phyloP scores from a whole-genome alignment of 2,888 invertebrate species.

The Sesamia inferens region DNA sequence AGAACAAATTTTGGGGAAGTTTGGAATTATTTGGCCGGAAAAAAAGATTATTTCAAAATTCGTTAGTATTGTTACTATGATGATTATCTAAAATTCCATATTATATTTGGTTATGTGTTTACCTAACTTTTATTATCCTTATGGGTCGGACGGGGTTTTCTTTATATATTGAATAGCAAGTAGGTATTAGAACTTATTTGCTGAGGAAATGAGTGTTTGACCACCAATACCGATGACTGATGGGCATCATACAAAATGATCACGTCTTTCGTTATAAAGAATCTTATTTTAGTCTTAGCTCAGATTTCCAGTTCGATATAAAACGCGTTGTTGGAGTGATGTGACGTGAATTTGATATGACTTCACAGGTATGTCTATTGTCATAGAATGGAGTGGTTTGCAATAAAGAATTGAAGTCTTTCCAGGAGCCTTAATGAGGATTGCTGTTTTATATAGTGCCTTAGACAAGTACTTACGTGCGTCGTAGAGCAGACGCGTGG shows the following conservation, averaged over 20 bases:
- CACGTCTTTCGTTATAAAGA: slow-evolving; percentile 14
- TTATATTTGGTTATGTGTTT: too few species aligned
- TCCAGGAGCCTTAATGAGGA: slow-evolving; percentile 4
- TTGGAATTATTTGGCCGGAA: too few species aligned
- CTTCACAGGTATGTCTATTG: too few species aligned
- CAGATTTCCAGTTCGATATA: slow-evolving; percentile 27
- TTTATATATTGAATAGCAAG: background rate
- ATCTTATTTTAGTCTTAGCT: slow-evolving; percentile 3
- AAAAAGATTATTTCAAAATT: too few species aligned
- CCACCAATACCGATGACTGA: background rate
- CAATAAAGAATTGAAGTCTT: background rate
- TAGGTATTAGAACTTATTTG: background rate
- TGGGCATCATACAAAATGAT: slow-evolving; percentile 1
- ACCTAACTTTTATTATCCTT: too few species aligned
- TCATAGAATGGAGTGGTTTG: too few species aligned
- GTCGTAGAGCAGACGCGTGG: background rate
- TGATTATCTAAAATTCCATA: too few species aligned
- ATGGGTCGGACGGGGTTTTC: too few species aligned
- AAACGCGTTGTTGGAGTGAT: slow-evolving; percentile 30
- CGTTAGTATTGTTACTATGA: too few species aligned
- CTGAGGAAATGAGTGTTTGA: background rate
- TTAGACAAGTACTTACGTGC: background rate
- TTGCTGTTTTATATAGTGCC: background rate
- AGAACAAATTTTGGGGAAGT: too few species aligned
- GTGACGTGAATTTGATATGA: slow-evolving; percentile 36